Percentiles rank a stretch among this genome's conserved stretches.
phyloP scores from a whole-genome alignment of 1,140 invertebrate genomes.

The Drosophila kurseongensis region DNA sequence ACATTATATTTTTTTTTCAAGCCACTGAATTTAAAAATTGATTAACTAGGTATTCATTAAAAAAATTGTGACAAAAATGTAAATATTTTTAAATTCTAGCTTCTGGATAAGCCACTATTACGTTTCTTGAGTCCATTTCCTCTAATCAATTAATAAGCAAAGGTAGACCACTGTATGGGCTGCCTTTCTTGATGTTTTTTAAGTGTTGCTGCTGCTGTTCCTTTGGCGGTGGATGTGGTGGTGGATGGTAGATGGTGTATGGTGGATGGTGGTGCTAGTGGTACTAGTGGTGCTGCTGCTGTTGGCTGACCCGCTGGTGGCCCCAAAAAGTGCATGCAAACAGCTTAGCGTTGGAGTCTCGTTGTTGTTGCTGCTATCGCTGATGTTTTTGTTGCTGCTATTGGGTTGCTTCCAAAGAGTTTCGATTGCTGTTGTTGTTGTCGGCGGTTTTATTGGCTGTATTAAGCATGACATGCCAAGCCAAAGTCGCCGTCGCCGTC shows the following conservation, averaged over 20 bases:
- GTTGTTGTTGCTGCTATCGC: slow-evolving; percentile 27
- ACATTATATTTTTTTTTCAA: too few relatives aligned
- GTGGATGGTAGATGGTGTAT: neutral
- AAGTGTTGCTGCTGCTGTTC: slow-evolving; percentile 28
- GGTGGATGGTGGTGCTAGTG: slow-evolving; percentile 10
- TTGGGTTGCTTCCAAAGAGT: slow-evolving; percentile 57
- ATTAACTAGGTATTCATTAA: too few relatives aligned
- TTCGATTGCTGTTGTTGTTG: slow-evolving; percentile 47
- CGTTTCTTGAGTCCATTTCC: too few relatives aligned
- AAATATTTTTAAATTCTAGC: too few relatives aligned
- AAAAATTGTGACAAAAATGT: too few relatives aligned
- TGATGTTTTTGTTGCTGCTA: slow-evolving; percentile 16
- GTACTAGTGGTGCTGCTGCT: slow-evolving; percentile 45
- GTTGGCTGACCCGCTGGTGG: slow-evolving; percentile 77
- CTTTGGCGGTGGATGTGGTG: slow-evolving; percentile 10
- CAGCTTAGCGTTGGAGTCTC: slow-evolving; percentile 67
- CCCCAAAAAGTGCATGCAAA: slow-evolving; percentile 79
- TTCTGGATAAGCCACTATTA: too few relatives aligned
- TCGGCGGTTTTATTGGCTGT: slow-evolving; percentile 76
- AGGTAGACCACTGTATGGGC: neutral
- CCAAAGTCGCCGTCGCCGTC: slow-evolving; percentile 55
- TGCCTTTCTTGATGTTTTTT: slow-evolving; percentile 25
- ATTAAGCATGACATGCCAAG: slow-evolving; percentile 78
- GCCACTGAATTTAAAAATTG: too few relatives aligned
- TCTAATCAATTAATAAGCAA: neutral